Evolutionary conservation across 2,888 invertebrate genomes (phyloP), one percentile per base, ranked within the genome.

Genomic region (Petrolisthes cinctipes): DNA sequence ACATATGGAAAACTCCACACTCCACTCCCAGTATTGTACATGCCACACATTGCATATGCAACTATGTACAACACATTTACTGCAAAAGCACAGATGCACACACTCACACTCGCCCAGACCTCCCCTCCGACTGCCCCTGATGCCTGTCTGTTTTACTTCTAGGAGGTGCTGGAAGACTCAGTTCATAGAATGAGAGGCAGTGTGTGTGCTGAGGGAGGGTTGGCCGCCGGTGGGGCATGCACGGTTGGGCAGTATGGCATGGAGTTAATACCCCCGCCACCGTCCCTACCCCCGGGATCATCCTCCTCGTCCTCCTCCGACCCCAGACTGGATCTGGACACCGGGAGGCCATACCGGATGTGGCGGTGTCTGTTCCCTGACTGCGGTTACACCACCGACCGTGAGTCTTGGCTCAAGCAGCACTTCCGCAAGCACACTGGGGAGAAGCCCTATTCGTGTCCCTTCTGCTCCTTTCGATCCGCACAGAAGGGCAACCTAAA

Each of bases 401-500:
- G 86, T 4, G 86, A 86, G 56, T 86, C 86, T 4, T 86, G 86
- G 86, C 86, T 86, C 23, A 76, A 57, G 53, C 86, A 86, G 57
- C 86, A 86, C 66, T 82, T 83, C 61, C 51, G 86, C 14, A 86
- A 78, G 51, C 86, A 86, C 20, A 86, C 86, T 11, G 86, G 86
- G 54, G 86, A 86, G 71, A 86, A 79, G 23, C 86, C 86, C 2
- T 86, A 82, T n/a, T 23, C 82, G 5, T 86, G 86, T 23, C 86
- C 86, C 4, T 78, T 76, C 53, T 86, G 86, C 56, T 76, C 82
- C 53, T 86, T 86, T 53, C 76, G 86, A 6, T 86, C 86, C 2
- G 86, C 86, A 56, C 86, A 86, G 68, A 86, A 76, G 76, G 86
- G 86, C 14, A 86, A 86, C 20, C 82, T 86, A 9, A 86, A 86